Evolutionary conservation across 2,888 invertebrate genomes (phyloP).

Genomic region (Drosophila helvetica): DNA sequence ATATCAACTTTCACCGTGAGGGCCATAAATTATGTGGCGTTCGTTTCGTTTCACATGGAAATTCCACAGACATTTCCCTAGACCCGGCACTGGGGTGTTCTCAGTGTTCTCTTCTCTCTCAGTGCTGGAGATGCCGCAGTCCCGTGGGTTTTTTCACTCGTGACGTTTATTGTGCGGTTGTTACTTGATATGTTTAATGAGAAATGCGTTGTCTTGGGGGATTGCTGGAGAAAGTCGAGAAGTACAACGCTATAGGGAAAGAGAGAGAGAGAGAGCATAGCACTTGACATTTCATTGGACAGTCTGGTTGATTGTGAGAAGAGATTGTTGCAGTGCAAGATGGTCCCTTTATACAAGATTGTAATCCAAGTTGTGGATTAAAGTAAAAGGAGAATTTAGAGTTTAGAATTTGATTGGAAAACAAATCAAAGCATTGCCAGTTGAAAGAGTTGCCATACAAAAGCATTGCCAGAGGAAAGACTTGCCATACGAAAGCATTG

Average conservation of each 20-base stretch:
- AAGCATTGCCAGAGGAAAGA: no score
- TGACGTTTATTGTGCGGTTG: conserved; percentile 77
- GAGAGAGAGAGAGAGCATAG: neutral
- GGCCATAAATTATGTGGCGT: conserved; percentile 71
- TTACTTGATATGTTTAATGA: conserved; percentile 66
- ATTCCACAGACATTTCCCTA: conserved; percentile 48
- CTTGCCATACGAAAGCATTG: no score
- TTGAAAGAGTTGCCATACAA: no score
- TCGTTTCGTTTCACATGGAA: conserved; percentile 53
- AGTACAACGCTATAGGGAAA: neutral
- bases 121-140: conserved; percentile 13
- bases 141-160: conserved; percentile 56
- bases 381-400: no score
- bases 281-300: conserved; percentile 29
- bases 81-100: conserved; percentile 1
- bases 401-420: no score
- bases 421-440: no score
- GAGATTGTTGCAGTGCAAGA: conserved; percentile 14
- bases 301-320: conserved; percentile 16
- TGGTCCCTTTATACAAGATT: conserved; percentile 3
- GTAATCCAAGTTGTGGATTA: no score
- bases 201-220: conserved; percentile 12
- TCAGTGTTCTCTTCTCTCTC: conserved; percentile 4
- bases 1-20: conserved; percentile 74
- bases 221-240: conserved; percentile 1